A percentile compares a stretch with the other conserved stretches of the same genome.
These are phyloP conservation scores for Hyphantria cunea DNA, from an alignment of 1,140 invertebrate species.

Conservation along the genomic window DNA sequence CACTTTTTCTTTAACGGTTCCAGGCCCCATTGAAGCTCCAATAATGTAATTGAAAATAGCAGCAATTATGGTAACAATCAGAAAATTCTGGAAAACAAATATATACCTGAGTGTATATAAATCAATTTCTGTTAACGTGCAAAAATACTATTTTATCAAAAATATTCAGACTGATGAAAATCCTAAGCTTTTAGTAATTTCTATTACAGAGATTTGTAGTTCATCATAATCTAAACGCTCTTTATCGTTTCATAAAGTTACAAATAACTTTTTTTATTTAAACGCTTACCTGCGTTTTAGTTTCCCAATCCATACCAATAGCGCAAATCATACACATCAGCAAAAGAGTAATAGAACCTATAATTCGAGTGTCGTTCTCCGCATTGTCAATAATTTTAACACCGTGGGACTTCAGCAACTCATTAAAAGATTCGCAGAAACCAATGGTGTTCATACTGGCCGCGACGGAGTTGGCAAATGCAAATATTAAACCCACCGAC, in stretches of 20 bases:
- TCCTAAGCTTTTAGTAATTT: no score
- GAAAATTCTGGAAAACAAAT: conserved; percentile 87
- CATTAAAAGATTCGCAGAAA: conserved; percentile 97
- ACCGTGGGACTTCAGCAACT: conserved; percentile 84
- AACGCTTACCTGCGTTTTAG: conserved; percentile 84
- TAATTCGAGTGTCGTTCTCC: conserved; percentile 89
- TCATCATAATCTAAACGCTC: no score
- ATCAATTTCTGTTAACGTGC: not conserved
- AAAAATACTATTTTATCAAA: no score
- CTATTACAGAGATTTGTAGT: no score
- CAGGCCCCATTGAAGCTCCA: conserved; percentile 91
- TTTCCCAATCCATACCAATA: conserved; percentile 95
- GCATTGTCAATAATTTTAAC: conserved; percentile 89
- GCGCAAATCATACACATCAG: conserved; percentile 92
- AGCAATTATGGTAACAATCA: conserved; percentile 92
- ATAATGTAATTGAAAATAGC: conserved; percentile 95
- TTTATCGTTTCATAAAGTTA: no score
- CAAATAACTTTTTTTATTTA: no score
- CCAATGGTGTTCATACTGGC: conserved; percentile 99
- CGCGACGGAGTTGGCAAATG: conserved; percentile 97
- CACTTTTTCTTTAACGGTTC: conserved; percentile 77
- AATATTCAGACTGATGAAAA: no score
- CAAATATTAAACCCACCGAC: conserved; percentile 98
- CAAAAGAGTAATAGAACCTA: conserved; percentile 88
- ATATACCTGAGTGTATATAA: not conserved